phyloP scores from a whole-genome alignment of 2,113 vertebrate species.

The Lipotes vexillifer region DNA sequence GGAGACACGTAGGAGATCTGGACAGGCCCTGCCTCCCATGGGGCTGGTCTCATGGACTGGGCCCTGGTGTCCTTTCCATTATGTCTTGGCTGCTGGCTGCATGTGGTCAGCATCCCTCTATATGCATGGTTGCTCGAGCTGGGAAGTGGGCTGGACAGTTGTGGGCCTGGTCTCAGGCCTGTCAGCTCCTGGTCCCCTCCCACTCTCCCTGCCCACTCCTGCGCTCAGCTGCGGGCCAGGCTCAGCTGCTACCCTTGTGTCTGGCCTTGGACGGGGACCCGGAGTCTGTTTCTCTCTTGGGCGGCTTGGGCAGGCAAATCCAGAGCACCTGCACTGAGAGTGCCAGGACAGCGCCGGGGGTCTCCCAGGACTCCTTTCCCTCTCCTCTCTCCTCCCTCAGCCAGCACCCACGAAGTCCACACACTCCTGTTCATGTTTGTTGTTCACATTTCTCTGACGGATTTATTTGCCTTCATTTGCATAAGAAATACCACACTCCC shows the following conservation, averaged over 20 bases:
- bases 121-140: not conserved
- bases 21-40: not conserved
- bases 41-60: not conserved
- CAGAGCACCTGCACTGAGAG: not conserved
- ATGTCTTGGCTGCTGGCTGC: not conserved
- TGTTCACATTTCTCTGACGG: constrained; percentile 42
- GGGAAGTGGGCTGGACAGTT: not conserved
- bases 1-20: not conserved
- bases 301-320: not conserved
- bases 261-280: not conserved
- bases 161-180: not conserved
- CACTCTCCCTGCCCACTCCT: not conserved
- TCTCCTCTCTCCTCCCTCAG: not conserved
- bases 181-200: not conserved
- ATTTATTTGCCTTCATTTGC: constrained; percentile 56
- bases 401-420: not conserved
- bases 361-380: not conserved
- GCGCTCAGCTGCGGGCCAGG: not conserved
- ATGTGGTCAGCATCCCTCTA: not conserved
- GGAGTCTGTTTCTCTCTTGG: not conserved
- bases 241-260: not conserved
- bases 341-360: rapidly evolving
- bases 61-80: not conserved
- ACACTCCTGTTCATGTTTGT: not conserved
- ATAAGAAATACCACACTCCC: constrained; percentile 47